Evolutionary conservation across 2,113 vertebrate genomes (phyloP), one percentile per base, ranked within the genome.

Genomic region (Gallinago paraguaiae): DNA sequence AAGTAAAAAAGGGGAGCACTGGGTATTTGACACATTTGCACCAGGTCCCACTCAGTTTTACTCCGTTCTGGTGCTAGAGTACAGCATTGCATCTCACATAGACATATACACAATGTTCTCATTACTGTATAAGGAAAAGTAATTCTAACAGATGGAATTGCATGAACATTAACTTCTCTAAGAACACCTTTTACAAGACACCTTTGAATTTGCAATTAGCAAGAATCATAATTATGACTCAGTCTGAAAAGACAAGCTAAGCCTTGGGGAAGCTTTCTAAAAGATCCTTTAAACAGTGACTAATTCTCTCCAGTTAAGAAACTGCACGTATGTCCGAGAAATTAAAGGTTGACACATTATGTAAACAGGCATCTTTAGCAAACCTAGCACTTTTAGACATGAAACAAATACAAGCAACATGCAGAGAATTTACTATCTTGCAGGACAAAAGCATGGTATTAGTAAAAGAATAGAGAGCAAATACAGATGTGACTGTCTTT

Each of bases 1-100:
- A 48, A 65, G 6, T 8, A 1, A 7, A 67, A 10, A 68, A 5
- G 8, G 43, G n/a, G 15, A 5, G 4, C 13, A 48, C 0, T 27
- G 31, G 11, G 39, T 17, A 13, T 46, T 83, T 8, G 39, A 53
- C 20, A 35, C 1, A n/a, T 24, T 30, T 60, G 25, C 48, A 80
- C 3, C 23, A 82, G 24, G 31, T 7, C 28, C 35, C 33, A 35
- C 28, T 24, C 33, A 35, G 51, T 31, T 54, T 25, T 17, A n/a
- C 6, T 19, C 31, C 25, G 3, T 43, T 61, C 33, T 72, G 53
- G 37, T 48, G 33, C 25, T 48, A 23, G 2, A 28, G 14, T 17
- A 48, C 2, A 22, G 46, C 72, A 61, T 22, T 11, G 22, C 14
- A 67, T 5, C 19, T 79, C 59, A 43, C 69, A 41, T 0, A 54